A percentile compares a stretch with the other conserved stretches of the same genome.
Evolutionary conservation across 2,888 invertebrate genomes (phyloP).

Genomic region (Lucinisca nassula): DNA sequence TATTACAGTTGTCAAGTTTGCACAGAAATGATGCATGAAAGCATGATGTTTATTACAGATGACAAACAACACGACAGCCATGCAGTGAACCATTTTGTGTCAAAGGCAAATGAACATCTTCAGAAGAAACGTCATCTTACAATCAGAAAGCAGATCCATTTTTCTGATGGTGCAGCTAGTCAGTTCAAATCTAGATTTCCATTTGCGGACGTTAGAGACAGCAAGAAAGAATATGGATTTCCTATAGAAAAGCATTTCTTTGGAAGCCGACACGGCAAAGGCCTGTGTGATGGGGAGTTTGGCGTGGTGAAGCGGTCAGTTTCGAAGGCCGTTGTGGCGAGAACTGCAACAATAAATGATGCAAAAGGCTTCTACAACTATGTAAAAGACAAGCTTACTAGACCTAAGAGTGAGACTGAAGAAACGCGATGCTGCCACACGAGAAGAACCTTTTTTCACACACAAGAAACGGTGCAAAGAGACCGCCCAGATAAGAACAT

Average conservation of each 20-base stretch:
- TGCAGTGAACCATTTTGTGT: conserved; percentile 52
- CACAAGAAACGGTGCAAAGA: too few species aligned
- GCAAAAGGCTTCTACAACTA: conserved; percentile 30
- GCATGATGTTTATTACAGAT: conserved; percentile 54
- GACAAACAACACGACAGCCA: conserved; percentile 60
- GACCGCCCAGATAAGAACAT: too few species aligned
- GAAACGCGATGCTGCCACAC: too few species aligned
- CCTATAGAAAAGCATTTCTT: conserved; percentile 45
- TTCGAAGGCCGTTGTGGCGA: conserved; percentile 43
- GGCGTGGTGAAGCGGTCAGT: conserved; percentile 46
- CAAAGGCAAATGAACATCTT: conserved; percentile 38
- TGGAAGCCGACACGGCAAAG: conserved; percentile 52
- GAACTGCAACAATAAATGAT: conserved; percentile 40
- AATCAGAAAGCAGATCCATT: conserved; percentile 47
- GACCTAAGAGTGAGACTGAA: too few species aligned
- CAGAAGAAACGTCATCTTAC: conserved; percentile 30
- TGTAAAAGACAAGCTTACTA: conserved; percentile 34
- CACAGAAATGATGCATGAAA: conserved; percentile 49
- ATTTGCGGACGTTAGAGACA: conserved; percentile 51
- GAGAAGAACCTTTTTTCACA: too few species aligned
- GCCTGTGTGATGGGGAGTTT: conserved; percentile 60
- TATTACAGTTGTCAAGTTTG: conserved; percentile 55
- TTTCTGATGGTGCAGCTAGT: conserved; percentile 49
- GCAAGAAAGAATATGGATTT: conserved; percentile 44
- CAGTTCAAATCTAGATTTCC: conserved; percentile 57